These are phyloP conservation scores for Melipona beecheii DNA, from an alignment of 2,888 invertebrate species.

Conservation along the genomic window DNA sequence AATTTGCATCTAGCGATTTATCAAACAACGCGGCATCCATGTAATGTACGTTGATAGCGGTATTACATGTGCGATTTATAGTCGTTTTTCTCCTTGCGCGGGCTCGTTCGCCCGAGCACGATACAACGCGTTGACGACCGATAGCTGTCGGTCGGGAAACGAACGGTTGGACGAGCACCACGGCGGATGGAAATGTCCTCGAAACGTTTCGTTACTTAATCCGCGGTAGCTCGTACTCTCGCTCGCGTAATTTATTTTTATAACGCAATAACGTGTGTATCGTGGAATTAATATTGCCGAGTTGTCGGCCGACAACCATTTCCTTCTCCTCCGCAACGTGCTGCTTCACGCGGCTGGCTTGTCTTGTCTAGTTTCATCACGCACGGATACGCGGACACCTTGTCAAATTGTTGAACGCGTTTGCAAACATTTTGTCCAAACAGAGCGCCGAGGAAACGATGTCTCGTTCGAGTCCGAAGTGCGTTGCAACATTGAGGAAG, in stretches of 20 bases:
- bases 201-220: slow-evolving; percentile 50
- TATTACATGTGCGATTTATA: slow-evolving; percentile 81
- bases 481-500: background rate
- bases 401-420: background rate
- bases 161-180: background rate
- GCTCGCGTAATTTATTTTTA: slow-evolving; percentile 43
- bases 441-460: background rate
- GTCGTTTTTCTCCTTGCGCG: slow-evolving; percentile 65
- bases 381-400: slow-evolving; percentile 10
- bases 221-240: slow-evolving; percentile 17
- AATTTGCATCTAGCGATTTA: slow-evolving; percentile 82
- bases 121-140: background rate
- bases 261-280: slow-evolving; percentile 32
- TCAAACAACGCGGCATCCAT: slow-evolving; percentile 82
- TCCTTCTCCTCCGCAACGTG: background rate
- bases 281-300: slow-evolving; percentile 45
- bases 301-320: background rate
- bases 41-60: slow-evolving; percentile 83
- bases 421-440: background rate
- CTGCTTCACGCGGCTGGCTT: slow-evolving; percentile 9
- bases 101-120: slow-evolving; percentile 14
- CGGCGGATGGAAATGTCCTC: slow-evolving; percentile 30
- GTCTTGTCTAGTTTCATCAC: slow-evolving; percentile 19
- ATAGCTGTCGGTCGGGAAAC: slow-evolving; percentile 7
- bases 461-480: background rate